These are phyloP conservation scores for Oncopeltus fasciatus DNA, from an alignment of 1,140 invertebrate species.

Conservation along the genomic window DNA sequence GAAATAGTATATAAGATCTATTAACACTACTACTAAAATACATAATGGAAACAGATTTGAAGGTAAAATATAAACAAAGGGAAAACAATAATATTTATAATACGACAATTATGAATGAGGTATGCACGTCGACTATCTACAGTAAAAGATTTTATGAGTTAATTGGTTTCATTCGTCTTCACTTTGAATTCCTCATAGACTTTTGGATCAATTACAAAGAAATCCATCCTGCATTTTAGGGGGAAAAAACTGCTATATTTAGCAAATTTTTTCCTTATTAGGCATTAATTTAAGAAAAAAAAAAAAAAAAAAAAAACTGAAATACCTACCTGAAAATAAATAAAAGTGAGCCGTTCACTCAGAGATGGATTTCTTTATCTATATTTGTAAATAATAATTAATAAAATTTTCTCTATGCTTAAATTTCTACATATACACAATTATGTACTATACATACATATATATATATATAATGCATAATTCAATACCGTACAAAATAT, in stretches of 20 bases:
- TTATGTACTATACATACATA: slow-evolving; percentile 18
- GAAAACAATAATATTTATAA: slow-evolving; percentile 10
- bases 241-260: too few species aligned
- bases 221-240: too few species aligned
- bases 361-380: neutral
- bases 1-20: neutral
- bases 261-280: too few species aligned
- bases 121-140: slow-evolving; percentile 15
- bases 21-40: neutral
- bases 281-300: too few species aligned
- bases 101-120: slow-evolving; percentile 12
- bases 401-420: slow-evolving; percentile 9
- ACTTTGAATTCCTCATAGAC: too few species aligned
- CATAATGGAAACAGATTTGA: neutral
- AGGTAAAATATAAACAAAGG: neutral
- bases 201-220: too few species aligned
- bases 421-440: slow-evolving; percentile 19
- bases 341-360: neutral
- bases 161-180: too few species aligned
- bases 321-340: neutral
- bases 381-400: slow-evolving; percentile 11
- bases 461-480: slow-evolving; percentile 18
- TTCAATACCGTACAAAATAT: too few species aligned
- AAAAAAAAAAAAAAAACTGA: too few species aligned
- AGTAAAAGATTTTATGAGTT: slow-evolving; percentile 3